Conservation (phyloP, 2,113 vertebrate species). For the Gasterosteus nipponicus region DNA sequence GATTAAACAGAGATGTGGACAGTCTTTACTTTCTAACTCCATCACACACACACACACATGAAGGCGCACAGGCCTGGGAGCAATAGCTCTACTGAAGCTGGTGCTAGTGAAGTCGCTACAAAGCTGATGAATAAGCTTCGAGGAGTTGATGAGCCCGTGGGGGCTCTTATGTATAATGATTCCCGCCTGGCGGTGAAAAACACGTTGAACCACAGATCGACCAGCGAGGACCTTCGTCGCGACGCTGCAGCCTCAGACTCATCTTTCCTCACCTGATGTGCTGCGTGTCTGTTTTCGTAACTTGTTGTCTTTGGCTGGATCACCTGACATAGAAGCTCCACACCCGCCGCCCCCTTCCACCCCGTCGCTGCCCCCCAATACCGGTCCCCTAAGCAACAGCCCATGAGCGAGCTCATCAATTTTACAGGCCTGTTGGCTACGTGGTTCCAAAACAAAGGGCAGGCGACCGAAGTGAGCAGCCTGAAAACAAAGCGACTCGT, state of each 20-base stretch:
- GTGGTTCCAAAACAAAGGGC: constrained; percentile 70
- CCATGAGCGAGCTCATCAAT: constrained; percentile 74
- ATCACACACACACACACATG: constrained; percentile 9
- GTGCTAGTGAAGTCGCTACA: constrained; percentile 8
- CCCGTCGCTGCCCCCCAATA: not conserved
- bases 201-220: constrained; percentile 8
- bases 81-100: constrained; percentile 8
- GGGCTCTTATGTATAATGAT: constrained; percentile 30
- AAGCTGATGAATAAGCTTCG: constrained; percentile 44
- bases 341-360: constrained; percentile 26
- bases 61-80: constrained; percentile 7
- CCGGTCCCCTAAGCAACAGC: constrained; percentile 64
- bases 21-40: constrained; percentile 38
- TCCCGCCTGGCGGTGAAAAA: constrained; percentile 9
- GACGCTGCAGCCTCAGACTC: constrained; percentile 3
- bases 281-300: constrained; percentile 11
- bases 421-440: constrained; percentile 66
- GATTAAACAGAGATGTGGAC: constrained; percentile 64
- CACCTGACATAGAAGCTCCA: constrained; percentile 69
- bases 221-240: constrained; percentile 6
- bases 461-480: constrained; percentile 12
- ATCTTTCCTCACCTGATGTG: constrained; percentile 47
- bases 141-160: constrained; percentile 3
- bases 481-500: constrained; percentile 17
- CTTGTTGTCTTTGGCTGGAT: constrained; percentile 54